Evolutionary conservation across 2,888 invertebrate genomes (phyloP).

Genomic region (Galerucella nymphaeae): DNA sequence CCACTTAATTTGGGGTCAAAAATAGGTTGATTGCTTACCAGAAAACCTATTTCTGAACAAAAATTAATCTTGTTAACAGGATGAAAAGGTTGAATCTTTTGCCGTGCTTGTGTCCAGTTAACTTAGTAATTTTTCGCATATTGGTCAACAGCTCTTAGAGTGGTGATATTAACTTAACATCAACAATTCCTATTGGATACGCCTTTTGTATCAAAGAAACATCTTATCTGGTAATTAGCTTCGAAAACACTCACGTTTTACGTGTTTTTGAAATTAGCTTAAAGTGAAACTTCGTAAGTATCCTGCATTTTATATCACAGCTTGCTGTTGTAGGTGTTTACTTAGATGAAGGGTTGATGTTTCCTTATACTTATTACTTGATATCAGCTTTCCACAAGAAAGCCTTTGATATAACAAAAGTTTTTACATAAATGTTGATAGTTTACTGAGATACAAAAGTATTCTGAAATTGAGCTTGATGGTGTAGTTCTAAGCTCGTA

Average conservation of each 20-base stretch:
- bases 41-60: too few species aligned
- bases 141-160: too few species aligned
- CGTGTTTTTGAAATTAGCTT: constrained; percentile 58
- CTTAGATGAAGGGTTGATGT: constrained; percentile 41
- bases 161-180: not conserved
- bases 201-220: constrained; percentile 25
- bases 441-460: constrained; percentile 26
- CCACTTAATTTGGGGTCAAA: too few species aligned
- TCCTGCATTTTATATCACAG: constrained; percentile 28
- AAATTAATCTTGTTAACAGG: too few species aligned
- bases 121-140: too few species aligned
- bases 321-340: constrained; percentile 26
- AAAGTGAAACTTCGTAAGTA: constrained; percentile 49
- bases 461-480: constrained; percentile 5
- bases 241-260: constrained; percentile 53
- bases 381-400: constrained; percentile 19
- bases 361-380: constrained; percentile 10
- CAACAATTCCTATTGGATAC: constrained; percentile 1
- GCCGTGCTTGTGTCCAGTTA: too few species aligned
- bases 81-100: too few species aligned
- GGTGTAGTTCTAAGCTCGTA: constrained; percentile 5
- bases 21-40: too few species aligned
- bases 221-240: constrained; percentile 60
- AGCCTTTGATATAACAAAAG: constrained; percentile 16
- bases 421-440: constrained; percentile 26